Evolutionary conservation across 2,113 vertebrate species (phyloP), one percentile per base, ranked within the genome.

Genomic region (Rousettus leschenaultii): DNA sequence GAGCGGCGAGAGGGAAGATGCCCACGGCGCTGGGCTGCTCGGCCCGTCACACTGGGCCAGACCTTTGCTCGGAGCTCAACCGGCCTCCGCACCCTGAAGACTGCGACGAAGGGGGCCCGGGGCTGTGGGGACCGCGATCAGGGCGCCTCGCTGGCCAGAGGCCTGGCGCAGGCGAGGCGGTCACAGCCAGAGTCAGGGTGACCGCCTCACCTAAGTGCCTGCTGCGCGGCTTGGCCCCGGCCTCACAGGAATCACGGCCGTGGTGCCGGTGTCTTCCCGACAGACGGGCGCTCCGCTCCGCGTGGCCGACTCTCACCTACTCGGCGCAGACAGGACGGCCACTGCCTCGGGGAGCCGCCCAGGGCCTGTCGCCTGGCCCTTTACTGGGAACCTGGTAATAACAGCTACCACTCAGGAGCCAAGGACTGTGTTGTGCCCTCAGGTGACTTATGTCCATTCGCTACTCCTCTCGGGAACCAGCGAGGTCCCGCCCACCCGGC

Each of bases 1-100:
- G 43, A 86, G 65, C 16, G 9, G 10, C 1, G 3, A 1, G 5
- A 43, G 30, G 19, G 53, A 14, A 55, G 7, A 2, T 0, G 0
- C 70, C 79, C 70, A 4, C 6, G 59, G 30, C 1, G 24, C 33
- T 4, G 21, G 75, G 51, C 22, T 3, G 22, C 28, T 12, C 61
- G 3, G 40, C 19, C 22, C 15, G 0, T 0, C 1, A 51, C 33
- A 24, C 26, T 8, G 33, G 45, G 16, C 24, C 22, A 0, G 5
- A 11, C 51, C 53, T 18, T 18, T 48, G 5, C 59, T 14, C 2
- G 0, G 57, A 10, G 53, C 57, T 15, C 22, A 4, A 30, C 7
- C 10, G 61, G 22, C 9, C 61, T 28, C 6, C 0, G 2, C 7
- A 19, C 8, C 53, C 73, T 43, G 7, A 38, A 66, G 9, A 24